Evolutionary conservation across 2,888 invertebrate species (phyloP), one percentile per base, ranked within the genome.

Genomic region (Latheticus oryzae): DNA sequence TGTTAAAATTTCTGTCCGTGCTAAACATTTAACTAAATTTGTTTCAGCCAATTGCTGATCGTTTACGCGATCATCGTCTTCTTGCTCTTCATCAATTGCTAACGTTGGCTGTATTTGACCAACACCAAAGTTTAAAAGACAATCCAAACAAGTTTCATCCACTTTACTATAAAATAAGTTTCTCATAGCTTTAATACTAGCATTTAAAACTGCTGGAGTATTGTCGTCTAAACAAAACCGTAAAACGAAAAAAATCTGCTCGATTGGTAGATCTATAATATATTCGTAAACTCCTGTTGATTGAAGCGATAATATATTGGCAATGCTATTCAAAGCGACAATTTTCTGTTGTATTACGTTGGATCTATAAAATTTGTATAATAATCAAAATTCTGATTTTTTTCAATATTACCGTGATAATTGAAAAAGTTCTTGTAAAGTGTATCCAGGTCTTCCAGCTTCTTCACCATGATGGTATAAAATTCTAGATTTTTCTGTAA

Each of bases 391-490:
- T 24, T 24, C 40, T 21, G 42, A 30, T 30, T 28, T 19, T 28
- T 58, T 37, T 35, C 5, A 7, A 19, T 28, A 40, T 38, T 23
- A 43, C 23, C 47, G 28, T 33, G 89, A 86, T 1, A 97, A 79
- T 60, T 91, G 88, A 68, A 96, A 87, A 0, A 97, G 77, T 79
- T 97, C 97, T 64, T 91, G 90, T 5, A 97, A 76, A 0, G 94
- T 88, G 76, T 97, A 97, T 0, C 97, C 97, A 1, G 97, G 92
- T 58, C 94, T 83, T 59, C 89, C 90, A 3, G 95, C 90, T 76
- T 97, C 97, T 63, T 93, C 91, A 0, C 96, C 96, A 78, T 97
- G 97, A 76, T 97, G 92, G 77, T 94, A 95, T 8, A 97, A 81
- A 26, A 87, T 88, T 15, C 85, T 75, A 60, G 84, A 84, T 37